Percentiles rank a stretch among this genome's conserved stretches.
Evolutionary conservation across 2,113 vertebrate species (phyloP).

Genomic region (Antigone vipio): DNA sequence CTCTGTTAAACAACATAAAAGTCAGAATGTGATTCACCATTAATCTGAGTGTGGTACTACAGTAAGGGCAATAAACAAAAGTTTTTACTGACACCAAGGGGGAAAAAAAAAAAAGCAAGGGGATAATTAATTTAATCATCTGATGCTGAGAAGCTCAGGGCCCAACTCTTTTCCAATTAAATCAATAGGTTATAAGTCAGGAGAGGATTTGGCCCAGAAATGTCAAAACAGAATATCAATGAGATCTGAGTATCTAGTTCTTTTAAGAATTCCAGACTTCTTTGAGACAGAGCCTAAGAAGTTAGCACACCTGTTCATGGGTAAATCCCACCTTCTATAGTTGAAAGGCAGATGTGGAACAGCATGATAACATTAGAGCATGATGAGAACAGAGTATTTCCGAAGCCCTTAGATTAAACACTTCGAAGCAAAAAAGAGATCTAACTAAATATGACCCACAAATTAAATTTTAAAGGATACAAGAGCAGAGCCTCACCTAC

Average conservation of each 20-base stretch:
- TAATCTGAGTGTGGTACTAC: background rate
- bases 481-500: background rate
- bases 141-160: background rate
- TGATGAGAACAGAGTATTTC: background rate
- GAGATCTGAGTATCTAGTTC: background rate
- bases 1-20: background rate
- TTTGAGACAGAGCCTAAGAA: background rate
- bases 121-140: background rate
- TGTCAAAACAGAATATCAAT: background rate
- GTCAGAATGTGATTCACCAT: constrained; percentile 7
- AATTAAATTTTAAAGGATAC: background rate
- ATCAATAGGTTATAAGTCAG: background rate
- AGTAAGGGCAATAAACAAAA: background rate
- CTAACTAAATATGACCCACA: background rate
- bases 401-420: background rate
- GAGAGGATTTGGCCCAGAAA: background rate
- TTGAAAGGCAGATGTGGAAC: background rate
- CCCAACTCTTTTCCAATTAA: background rate
- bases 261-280: background rate
- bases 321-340: background rate
- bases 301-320: background rate
- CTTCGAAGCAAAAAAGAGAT: background rate
- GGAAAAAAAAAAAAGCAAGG: background rate
- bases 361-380: background rate
- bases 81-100: background rate